These are phyloP conservation scores for Papilio demoleus DNA, from an alignment of 2,888 invertebrate species.

Conservation along the genomic window DNA sequence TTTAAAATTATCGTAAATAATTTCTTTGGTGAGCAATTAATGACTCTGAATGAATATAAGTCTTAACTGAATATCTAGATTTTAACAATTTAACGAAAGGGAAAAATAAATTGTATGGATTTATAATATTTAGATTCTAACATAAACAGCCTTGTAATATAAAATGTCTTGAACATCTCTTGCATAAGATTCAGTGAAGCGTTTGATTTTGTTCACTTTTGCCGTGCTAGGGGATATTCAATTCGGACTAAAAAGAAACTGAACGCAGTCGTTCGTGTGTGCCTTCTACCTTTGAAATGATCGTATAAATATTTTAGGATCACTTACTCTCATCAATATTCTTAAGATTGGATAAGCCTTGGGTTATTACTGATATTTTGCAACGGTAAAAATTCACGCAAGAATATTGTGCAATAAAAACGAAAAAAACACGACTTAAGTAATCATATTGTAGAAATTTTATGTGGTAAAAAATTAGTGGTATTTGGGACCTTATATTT, in stretches of 20 bases:
- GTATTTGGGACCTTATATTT: no score
- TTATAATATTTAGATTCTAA: background rate
- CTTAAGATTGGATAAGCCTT: background rate
- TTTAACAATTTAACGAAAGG: background rate
- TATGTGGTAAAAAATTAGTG: no score
- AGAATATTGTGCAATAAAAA: no score
- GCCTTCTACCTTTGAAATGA: conserved; percentile 15
- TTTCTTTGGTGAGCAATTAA: no score
- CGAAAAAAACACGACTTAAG: no score
- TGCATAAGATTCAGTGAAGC: background rate
- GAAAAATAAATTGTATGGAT: background rate
- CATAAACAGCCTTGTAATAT: background rate
- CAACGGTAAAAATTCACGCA: no score
- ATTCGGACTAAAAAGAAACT: background rate
- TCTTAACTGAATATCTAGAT: no score
- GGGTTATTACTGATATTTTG: background rate
- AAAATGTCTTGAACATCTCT: background rate
- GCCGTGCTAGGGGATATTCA: conserved; percentile 1
- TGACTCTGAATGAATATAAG: no score
- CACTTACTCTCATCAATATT: conserved; percentile 10
- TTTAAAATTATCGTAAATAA: no score
- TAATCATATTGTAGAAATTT: no score
- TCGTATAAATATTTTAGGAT: conserved; percentile 25
- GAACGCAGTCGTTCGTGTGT: conserved; percentile 6
- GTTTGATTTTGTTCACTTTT: conserved; percentile 6